Percentiles rank a stretch among this genome's conserved stretches.
These are phyloP conservation scores for Drosophila pachea DNA, from an alignment of 1,140 invertebrate genomes.

Conservation along the genomic window DNA sequence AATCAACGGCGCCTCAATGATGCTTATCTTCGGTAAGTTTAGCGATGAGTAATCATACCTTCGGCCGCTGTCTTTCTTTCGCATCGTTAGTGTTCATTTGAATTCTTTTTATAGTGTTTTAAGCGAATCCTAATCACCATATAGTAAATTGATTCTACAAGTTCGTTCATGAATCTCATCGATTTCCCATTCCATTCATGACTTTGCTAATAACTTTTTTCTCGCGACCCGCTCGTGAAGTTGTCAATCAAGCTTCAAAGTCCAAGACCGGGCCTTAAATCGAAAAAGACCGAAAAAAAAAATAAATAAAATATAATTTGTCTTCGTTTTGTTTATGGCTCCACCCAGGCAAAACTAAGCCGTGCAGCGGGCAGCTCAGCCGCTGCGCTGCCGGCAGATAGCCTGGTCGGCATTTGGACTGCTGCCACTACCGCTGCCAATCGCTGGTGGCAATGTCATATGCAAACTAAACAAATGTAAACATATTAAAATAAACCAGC, in stretches of 20 bases:
- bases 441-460: conserved; percentile 74
- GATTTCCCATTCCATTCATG: conserved; percentile 32
- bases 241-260: conserved; percentile 53
- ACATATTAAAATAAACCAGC: conserved; percentile 74
- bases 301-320: conserved; percentile 51
- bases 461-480: conserved; percentile 77
- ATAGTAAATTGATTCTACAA: conserved; percentile 24
- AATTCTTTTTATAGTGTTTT: neutral
- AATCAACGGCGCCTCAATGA: conserved; percentile 54
- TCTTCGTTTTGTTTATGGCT: conserved; percentile 54
- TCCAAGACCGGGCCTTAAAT: conserved; percentile 36
- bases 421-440: conserved; percentile 28
- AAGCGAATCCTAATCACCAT: too few species aligned
- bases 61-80: neutral
- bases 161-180: conserved; percentile 21
- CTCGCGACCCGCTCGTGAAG: conserved; percentile 2
- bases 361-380: conserved; percentile 20
- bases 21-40: conserved; percentile 62
- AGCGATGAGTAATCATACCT: conserved; percentile 54
- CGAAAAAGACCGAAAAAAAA: neutral
- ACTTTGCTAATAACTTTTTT: conserved; percentile 8
- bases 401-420: conserved; percentile 7
- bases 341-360: conserved; percentile 30
- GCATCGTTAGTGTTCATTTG: neutral
- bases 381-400: conserved; percentile 15